Base-by-base conservation (phyloP, 2,113 vertebrate species). In the Nettapus auritus region DNA sequence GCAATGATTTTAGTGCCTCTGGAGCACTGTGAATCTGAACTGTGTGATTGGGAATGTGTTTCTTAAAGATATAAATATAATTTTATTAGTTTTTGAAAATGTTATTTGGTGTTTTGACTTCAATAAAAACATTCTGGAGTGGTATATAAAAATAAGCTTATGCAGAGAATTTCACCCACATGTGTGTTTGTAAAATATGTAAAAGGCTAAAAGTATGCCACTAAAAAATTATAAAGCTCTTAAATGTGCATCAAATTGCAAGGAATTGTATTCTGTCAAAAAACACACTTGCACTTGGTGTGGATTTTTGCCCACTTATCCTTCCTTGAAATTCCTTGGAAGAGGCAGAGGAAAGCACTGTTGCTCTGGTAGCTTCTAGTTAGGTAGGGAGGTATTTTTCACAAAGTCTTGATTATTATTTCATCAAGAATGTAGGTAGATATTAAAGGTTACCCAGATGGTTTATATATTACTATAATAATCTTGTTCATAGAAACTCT, bases 1-100 rank as follows among this genome's bases (percentile, higher is more conserved):
- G 97, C 76, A 96, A 97, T 98, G 96, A 96, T 92, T 97, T 98
- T 97, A 97, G 97, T 96, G 94, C 96, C 97, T 98, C 97, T 91
- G 76, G 92, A 97, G 97, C 78, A 28, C 97, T 97, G 98, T 97
- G 96, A 98, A 98, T 98, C 95, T 97, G 95, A 95, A 95, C 70
- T 0, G 8, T 93, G 94, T 55, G 67, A 96, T 67, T 82, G 95
- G 96, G 86, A 97, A 95, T 92, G 96, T 89, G 93, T 90, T 97
- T 97, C 91, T 94, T 94, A 81, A 97, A 95, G 92, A 97, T 85
- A 82, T 66, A 95, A 96, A 94, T 96, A 91, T 89, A 91, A 82
- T 74, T 80, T 97, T 96, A 93, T 92, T 95, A 87, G 57, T 94
- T 90, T 94, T 95, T 95, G 31, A 14, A 94, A 95, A 91, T 52